A percentile compares a stretch with the other conserved stretches of the same genome.
Conservation (phyloP, 2,888 invertebrate genomes). For the Drosophila rellima region DNA sequence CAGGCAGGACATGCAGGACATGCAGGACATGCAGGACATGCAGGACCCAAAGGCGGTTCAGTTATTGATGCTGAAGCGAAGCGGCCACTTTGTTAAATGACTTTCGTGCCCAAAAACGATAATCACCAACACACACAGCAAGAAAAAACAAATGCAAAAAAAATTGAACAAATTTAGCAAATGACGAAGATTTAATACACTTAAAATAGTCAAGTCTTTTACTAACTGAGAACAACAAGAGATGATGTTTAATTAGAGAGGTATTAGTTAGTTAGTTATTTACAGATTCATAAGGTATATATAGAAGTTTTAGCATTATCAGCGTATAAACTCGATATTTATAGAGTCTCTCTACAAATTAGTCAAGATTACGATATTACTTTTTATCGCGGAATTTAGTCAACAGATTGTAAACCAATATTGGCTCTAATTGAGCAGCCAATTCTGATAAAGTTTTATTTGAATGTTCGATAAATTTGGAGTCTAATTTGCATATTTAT, state of each 20-base stretch:
- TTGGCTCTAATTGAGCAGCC: neutral
- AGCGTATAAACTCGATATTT: too few species aligned
- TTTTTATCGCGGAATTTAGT: too few species aligned
- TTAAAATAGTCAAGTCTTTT: neutral
- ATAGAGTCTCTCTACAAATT: too few species aligned
- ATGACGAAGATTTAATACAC: neutral
- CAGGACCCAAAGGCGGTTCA: slow-evolving; percentile 14
- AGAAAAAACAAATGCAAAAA: neutral
- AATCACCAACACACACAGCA: slow-evolving; percentile 51
- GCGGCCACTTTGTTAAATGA: slow-evolving; percentile 74
- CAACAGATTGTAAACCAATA: neutral
- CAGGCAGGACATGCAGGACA: slow-evolving; percentile 9
- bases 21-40: slow-evolving; percentile 12
- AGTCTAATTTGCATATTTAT: neutral
- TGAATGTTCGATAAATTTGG: neutral
- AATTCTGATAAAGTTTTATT: neutral
- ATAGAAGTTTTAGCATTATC: too few species aligned
- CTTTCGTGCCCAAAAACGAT: slow-evolving; percentile 62
- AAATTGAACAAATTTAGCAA: too few species aligned
- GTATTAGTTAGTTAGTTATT: too few species aligned
- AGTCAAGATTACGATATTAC: too few species aligned
- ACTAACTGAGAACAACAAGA: too few species aligned
- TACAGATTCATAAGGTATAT: too few species aligned
- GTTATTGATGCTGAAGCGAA: slow-evolving; percentile 52
- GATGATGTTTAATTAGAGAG: too few species aligned